Evolutionary conservation across 2,797 vertebrate species (phyloP).

Genomic region (Masticophis lateralis): DNA sequence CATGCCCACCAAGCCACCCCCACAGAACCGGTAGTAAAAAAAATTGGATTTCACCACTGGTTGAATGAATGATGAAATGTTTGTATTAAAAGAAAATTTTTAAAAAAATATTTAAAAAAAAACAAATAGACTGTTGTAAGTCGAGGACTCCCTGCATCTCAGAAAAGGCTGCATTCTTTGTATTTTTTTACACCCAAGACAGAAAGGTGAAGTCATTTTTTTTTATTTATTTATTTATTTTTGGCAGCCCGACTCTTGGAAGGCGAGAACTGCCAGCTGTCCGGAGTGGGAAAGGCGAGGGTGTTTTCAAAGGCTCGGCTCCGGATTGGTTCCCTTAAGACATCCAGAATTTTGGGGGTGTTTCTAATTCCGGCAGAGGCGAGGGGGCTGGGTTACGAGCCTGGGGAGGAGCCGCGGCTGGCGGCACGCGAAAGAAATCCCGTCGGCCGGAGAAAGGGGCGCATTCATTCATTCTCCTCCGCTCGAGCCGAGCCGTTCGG

Average conservation of each 20-base stretch:
- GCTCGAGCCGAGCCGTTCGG: not conserved
- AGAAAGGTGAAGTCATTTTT: not conserved
- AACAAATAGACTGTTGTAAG: not conserved
- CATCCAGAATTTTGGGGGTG: not conserved
- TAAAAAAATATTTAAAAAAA: no score
- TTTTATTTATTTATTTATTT: no score
- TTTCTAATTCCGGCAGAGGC: not conserved
- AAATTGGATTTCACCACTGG: no score
- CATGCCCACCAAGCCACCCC: no score
- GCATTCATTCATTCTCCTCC: not conserved
- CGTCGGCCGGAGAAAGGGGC: not conserved
- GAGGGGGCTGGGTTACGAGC: not conserved
- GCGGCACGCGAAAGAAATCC: not conserved
- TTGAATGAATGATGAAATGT: no score
- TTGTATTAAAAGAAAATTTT: no score
- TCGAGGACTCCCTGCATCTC: not conserved
- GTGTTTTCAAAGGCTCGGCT: not conserved
- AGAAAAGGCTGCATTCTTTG: not conserved
- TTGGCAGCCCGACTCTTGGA: not conserved
- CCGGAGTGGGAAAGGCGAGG: not conserved
- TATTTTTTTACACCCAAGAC: not conserved
- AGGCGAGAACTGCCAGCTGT: not conserved
- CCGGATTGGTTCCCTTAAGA: not conserved
- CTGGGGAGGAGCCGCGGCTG: not conserved
- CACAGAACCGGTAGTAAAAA: no score